Evolutionary conservation across 1,140 invertebrate species (phyloP).

Genomic region (Trichonephila clavata): DNA sequence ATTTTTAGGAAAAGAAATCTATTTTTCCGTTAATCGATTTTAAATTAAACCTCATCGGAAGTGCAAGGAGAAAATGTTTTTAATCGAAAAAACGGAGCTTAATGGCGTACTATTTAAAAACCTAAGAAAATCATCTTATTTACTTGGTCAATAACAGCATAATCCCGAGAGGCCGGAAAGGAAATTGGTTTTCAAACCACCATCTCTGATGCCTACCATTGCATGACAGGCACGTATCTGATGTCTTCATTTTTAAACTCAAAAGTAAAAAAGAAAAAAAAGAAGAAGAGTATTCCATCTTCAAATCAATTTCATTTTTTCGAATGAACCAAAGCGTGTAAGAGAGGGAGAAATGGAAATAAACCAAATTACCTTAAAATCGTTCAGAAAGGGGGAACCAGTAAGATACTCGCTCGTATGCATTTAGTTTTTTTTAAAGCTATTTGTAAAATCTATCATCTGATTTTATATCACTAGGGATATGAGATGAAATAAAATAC

Average conservation of each 20-base stretch:
- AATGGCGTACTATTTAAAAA: slow-evolving; percentile 15
- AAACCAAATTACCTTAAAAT: not conserved
- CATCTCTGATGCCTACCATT: slow-evolving; percentile 20
- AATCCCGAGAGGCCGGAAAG: not conserved
- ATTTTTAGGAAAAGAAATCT: not conserved
- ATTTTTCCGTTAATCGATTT: not conserved
- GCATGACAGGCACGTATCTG: slow-evolving; percentile 12
- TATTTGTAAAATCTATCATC: not conserved
- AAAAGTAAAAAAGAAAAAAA: not conserved
- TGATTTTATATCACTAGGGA: not conserved
- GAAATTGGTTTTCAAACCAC: slow-evolving; percentile 12
- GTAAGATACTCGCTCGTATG: not conserved
- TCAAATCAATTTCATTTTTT: slow-evolving; percentile 27
- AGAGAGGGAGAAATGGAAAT: not conserved
- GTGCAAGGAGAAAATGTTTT: not conserved
- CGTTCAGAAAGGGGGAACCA: slow-evolving; percentile 15
- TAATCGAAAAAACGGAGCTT: not conserved
- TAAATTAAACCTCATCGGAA: not conserved
- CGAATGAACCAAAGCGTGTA: not conserved
- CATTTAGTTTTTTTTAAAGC: not conserved
- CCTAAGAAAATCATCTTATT: slow-evolving; percentile 18
- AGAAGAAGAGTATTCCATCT: not conserved
- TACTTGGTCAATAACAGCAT: slow-evolving; percentile 12
- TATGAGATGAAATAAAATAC: not conserved
- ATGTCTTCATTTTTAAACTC: slow-evolving; percentile 1